Evolutionary conservation across 2,797 vertebrate genomes (phyloP), one percentile per base, ranked within the genome.

Genomic region (Chaetophractus vellerosus): DNA sequence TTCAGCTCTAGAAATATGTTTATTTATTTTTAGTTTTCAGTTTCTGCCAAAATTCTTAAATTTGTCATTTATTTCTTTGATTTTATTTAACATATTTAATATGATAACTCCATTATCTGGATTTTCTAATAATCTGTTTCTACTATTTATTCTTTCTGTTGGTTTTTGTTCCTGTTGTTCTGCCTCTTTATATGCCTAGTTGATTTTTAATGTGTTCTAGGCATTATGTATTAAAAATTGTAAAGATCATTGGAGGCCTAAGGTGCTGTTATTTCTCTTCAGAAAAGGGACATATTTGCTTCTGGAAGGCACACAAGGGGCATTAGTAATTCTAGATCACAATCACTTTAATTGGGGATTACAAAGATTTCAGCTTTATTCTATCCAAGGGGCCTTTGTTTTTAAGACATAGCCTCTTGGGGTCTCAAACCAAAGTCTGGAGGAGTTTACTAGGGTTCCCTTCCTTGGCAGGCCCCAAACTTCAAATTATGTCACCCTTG

Each of bases 81-180:
- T 16, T 18, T 24, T 66, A 66, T 81, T 92, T 55, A 68, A 57
- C 26, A 45, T 45, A 75, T 68, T 78, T 83, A 68, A 50, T 48
- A 66, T 64, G 63, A 64, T 9, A 81, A 59, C 48, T 76, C 12
- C 33, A 19, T 19, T 86, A n/a, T 45, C 33, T n/a, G 36, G 28
- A 64, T 72, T 4, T 31, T 55, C 18, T 50, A 61, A 55, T 14
- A 36, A 4, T 84, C 19, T 68, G 3, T 81, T 85, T 57, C n/a
- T 45, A 45, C 45, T 85, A 23, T 61, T 71, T 26, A 12, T 19
- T 74, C n/a, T 79, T 88, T 92, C 31, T 87, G 52, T 92, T 88
- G 63, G 71, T 15, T 95, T 94, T 83, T 48, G 64, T 7, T 72
- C n/a, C 52, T 59, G 28, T 24, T 59, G 48, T 48, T 28, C 38